Conservation (phyloP, 1,140 invertebrate species). For the Drosophila pachea region DNA sequence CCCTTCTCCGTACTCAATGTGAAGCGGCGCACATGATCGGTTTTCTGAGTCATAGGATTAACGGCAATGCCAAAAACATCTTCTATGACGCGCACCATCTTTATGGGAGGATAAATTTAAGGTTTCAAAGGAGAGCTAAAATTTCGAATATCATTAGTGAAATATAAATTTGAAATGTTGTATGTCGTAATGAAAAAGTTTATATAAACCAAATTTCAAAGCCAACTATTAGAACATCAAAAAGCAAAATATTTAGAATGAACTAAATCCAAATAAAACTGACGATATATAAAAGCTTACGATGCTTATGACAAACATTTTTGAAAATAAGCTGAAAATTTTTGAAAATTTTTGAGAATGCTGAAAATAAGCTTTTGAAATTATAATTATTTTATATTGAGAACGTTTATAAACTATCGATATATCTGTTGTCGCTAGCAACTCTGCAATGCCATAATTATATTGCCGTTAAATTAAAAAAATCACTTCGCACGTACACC, state of each 20-base stretch:
- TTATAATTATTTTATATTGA: no score
- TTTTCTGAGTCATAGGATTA: slow-evolving; percentile 74
- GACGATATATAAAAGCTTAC: neutral
- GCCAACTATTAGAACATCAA: neutral
- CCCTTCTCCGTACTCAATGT: slow-evolving; percentile 82
- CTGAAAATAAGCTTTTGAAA: no score
- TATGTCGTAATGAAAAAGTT: neutral
- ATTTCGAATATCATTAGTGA: slow-evolving; percentile 26
- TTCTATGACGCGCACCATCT: slow-evolving; percentile 69
- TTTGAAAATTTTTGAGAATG: no score
- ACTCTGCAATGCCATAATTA: neutral
- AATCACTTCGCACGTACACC: neutral
- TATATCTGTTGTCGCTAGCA: neutral
- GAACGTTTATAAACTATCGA: no score
- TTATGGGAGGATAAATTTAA: slow-evolving; percentile 13
- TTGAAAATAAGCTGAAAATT: no score
- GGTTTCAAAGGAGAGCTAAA: slow-evolving; percentile 26
- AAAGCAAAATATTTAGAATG: neutral
- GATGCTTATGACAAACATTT: no score
- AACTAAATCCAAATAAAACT: neutral
- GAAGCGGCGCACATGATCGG: slow-evolving; percentile 79
- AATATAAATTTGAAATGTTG: slow-evolving; percentile 16
- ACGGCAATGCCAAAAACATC: slow-evolving; percentile 72
- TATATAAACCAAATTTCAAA: neutral
- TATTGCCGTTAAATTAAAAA: neutral